phyloP scores from a whole-genome alignment of 1,140 invertebrate genomes.

The Patella vulgata region DNA sequence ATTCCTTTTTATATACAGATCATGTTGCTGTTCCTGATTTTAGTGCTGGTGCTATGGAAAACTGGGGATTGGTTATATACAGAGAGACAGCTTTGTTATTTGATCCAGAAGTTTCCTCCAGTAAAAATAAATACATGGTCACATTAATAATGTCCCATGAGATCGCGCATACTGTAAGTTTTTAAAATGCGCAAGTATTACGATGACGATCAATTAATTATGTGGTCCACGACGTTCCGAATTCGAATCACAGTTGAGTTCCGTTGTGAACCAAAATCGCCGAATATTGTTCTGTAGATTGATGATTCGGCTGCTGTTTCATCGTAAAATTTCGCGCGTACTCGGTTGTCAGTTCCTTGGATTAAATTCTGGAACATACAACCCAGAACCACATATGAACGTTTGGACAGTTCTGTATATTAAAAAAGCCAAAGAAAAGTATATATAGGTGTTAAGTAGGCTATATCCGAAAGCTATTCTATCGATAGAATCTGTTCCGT shows the following conservation, averaged over 20 bases:
- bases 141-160: conserved; percentile 63
- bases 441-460: too few species aligned
- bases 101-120: conserved; percentile 58
- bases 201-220: too few species aligned
- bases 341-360: too few species aligned
- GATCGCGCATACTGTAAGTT: conserved; percentile 60
- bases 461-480: too few species aligned
- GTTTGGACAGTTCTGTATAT: too few species aligned
- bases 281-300: background rate
- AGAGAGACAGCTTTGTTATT: conserved; percentile 64
- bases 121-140: conserved; percentile 57
- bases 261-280: too few species aligned
- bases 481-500: too few species aligned
- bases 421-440: too few species aligned
- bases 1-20: conserved; percentile 50
- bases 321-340: background rate
- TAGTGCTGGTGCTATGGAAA: conserved; percentile 69
- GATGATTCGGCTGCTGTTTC: background rate
- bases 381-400: too few species aligned
- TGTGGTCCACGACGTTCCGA: too few species aligned
- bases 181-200: background rate
- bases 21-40: conserved; percentile 69
- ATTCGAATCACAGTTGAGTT: too few species aligned
- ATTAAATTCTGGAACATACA: too few species aligned
- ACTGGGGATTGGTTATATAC: conserved; percentile 68